Percentiles rank a stretch among this genome's conserved stretches.
These are phyloP conservation scores for Phenganax marumi DNA, from an alignment of 92 coral and sea anemone species.

Conservation along the genomic window DNA sequence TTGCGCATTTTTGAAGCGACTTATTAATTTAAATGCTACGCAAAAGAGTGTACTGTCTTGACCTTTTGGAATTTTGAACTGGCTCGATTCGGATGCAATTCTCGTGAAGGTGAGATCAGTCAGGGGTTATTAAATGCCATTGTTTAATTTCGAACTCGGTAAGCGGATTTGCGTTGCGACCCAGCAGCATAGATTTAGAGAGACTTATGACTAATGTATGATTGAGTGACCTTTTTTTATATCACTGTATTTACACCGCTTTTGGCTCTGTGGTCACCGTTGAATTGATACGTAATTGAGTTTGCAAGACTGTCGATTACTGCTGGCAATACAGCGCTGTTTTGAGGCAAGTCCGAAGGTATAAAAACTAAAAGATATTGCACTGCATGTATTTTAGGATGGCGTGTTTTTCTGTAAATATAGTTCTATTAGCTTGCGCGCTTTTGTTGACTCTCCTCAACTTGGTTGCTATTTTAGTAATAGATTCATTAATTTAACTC, in stretches of 20 bases:
- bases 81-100: background rate
- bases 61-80: conserved; percentile 5
- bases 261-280: too few species aligned
- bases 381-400: too few species aligned
- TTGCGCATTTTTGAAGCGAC: background rate
- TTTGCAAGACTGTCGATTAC: too few species aligned
- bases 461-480: too few species aligned
- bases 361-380: too few species aligned
- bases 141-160: conserved; percentile 16
- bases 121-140: conserved; percentile 28
- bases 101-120: conserved; percentile 1
- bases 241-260: background rate
- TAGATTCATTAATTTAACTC: too few species aligned
- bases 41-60: background rate
- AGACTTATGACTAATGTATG: conserved; percentile 2
- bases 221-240: background rate
- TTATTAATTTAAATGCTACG: background rate
- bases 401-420: too few species aligned
- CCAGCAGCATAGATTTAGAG: background rate
- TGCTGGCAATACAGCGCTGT: too few species aligned
- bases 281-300: too few species aligned
- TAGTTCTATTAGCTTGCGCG: too few species aligned
- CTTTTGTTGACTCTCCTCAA: too few species aligned
- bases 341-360: too few species aligned
- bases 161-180: conserved; percentile 36